Conservation (phyloP, 1,140 invertebrate species). For the Musca vetustissima region DNA sequence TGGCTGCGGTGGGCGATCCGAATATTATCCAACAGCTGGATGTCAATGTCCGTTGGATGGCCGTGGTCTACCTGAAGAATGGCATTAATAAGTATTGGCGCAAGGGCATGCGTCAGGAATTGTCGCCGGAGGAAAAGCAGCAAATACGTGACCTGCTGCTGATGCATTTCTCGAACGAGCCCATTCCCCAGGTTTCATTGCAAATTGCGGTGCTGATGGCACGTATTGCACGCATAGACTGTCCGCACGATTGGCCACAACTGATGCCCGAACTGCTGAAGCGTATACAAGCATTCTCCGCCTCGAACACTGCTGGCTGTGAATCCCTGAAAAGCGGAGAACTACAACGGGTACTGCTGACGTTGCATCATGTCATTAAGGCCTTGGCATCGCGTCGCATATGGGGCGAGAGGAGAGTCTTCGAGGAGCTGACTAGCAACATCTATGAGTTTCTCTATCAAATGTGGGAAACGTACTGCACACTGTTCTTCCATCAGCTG, state of each 20-base stretch:
- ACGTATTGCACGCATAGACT: conserved; percentile 70
- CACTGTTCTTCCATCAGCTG: conserved; percentile 66
- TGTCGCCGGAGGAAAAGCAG: conserved; percentile 78
- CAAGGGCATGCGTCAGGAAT: conserved; percentile 75
- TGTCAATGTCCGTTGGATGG: conserved; percentile 87
- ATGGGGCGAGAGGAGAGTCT: conserved; percentile 71
- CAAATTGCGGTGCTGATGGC: conserved; percentile 78
- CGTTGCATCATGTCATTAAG: conserved; percentile 88
- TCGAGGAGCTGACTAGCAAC: conserved; percentile 71
- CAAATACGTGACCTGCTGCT: conserved; percentile 72
- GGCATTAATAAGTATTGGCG: conserved; percentile 94
- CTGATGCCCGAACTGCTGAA: conserved; percentile 79
- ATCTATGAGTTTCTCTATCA: conserved; percentile 72
- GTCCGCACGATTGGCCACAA: conserved; percentile 81
- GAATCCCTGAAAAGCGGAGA: conserved; percentile 43
- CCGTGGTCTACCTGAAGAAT: conserved; percentile 92
- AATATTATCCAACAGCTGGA: conserved; percentile 62
- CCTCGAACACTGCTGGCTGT: background rate
- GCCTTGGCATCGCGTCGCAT: conserved; percentile 83
- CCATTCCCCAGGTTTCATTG: conserved; percentile 80
- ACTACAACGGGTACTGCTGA: conserved; percentile 78
- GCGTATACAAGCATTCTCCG: conserved; percentile 60
- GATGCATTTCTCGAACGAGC: conserved; percentile 73
- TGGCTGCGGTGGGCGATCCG: background rate
- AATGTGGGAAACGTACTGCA: conserved; percentile 73